phyloP scores from a whole-genome alignment of 2,797 vertebrate species.

The Pseudochirops cupreus region DNA sequence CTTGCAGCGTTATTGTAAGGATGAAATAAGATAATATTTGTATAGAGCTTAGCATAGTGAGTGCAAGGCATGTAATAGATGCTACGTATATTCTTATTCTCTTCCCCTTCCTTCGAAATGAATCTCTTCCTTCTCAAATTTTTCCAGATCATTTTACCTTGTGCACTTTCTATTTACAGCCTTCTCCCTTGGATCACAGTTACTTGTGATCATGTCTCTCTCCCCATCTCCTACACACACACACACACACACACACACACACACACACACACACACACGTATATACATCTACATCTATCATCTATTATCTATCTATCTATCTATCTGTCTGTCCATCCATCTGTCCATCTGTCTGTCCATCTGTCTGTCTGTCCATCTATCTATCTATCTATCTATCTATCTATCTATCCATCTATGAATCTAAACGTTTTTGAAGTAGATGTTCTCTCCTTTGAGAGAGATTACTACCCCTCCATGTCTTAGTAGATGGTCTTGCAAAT shows the following conservation, averaged over 20 bases:
- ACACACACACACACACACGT: no score
- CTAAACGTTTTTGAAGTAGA: neutral
- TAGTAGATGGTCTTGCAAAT: neutral
- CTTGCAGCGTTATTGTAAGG: neutral
- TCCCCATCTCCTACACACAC: neutral
- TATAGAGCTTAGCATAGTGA: neutral
- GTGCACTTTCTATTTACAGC: neutral
- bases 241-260: neutral
- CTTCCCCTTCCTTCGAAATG: neutral
- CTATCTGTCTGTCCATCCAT: no score
- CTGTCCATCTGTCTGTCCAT: no score
- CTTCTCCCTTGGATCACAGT: neutral
- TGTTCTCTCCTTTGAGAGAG: neutral
- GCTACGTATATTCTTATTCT: neutral
- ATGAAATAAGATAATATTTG: neutral
- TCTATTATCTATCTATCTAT: no score
- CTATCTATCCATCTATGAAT: no score
- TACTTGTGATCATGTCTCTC: neutral
- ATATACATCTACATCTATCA: no score
- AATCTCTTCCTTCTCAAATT: neutral
- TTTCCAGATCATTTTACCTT: neutral
- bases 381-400: no score
- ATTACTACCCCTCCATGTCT: neutral
- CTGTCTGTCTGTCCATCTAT: no score
- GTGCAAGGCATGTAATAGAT: neutral